phyloP scores from a whole-genome alignment of 2,888 invertebrate genomes.

The Anthrax anthrax region DNA sequence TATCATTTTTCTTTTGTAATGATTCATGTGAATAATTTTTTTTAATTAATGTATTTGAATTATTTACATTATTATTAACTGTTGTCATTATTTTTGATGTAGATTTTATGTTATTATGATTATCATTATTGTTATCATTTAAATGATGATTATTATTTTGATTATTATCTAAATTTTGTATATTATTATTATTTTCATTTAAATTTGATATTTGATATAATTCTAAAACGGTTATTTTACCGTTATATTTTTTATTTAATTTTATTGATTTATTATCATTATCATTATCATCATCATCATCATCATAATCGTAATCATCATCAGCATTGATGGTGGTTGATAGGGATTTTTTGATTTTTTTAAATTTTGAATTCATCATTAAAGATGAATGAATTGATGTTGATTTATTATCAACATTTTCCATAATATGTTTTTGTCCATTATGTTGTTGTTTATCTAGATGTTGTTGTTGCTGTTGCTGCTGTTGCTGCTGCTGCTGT shows the following conservation, averaged over 20 bases:
- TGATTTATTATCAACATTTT: not conserved
- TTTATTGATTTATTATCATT: not conserved
- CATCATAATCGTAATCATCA: no score
- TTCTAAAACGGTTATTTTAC: constrained; percentile 23
- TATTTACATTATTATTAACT: not conserved
- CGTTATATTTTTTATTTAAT: constrained; percentile 15
- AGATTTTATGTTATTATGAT: constrained; percentile 28
- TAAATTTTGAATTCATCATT: not conserved
- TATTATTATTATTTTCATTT: constrained; percentile 18
- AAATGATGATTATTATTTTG: no score
- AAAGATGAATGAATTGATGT: not conserved
- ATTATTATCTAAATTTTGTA: constrained; percentile 9
- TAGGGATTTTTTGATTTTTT: no score
- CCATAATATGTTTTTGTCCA: no score
- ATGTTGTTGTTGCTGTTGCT: no score
- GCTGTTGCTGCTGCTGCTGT: not conserved
- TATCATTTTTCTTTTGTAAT: not conserved
- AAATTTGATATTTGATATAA: constrained; percentile 26
- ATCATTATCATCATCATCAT: not conserved
- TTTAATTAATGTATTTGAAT: not conserved
- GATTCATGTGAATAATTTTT: not conserved
- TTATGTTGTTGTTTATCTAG: no score
- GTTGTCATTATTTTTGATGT: not conserved
- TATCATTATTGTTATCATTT: constrained; percentile 16
- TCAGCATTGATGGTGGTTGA: no score